A percentile compares a stretch with the other conserved stretches of the same genome.
Evolutionary conservation across 2,113 vertebrate species (phyloP).

Genomic region (Pheucticus melanocephalus): DNA sequence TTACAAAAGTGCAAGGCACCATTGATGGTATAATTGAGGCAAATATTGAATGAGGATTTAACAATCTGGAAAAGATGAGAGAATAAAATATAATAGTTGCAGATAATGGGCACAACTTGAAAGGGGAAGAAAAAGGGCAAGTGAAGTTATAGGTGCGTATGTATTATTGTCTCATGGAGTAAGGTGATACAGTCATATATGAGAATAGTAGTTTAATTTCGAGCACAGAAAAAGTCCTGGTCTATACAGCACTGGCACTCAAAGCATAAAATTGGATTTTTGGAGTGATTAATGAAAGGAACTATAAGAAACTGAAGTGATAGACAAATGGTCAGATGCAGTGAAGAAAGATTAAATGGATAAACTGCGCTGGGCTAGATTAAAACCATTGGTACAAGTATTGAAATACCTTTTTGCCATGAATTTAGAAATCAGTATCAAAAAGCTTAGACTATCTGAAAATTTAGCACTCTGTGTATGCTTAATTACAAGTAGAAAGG

Average conservation of each 20-base stretch:
- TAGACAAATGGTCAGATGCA: not conserved
- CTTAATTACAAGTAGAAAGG: not conserved
- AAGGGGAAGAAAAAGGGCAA: not conserved
- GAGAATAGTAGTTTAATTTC: not conserved
- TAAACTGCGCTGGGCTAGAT: not conserved
- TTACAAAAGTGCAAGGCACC: not conserved
- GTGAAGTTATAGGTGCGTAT: not conserved
- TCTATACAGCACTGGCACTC: not conserved
- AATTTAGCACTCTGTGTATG: not conserved
- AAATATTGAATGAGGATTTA: not conserved
- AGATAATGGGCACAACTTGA: not conserved
- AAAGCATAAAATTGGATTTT: not conserved
- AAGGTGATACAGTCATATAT: not conserved
- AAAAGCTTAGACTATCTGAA: not conserved
- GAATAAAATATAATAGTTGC: not conserved
- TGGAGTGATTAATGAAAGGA: not conserved
- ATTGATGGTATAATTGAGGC: not conserved
- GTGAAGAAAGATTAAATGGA: not conserved
- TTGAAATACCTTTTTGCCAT: not conserved
- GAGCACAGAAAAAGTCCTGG: not conserved
- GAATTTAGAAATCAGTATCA: not conserved
- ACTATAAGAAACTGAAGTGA: not conserved
- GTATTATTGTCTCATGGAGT: not conserved
- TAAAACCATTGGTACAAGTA: not conserved
- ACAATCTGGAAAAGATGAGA: slow-evolving; percentile 5